These are phyloP conservation scores for Cyaniris semiargus DNA, from an alignment of 2,888 invertebrate species.

Conservation along the genomic window DNA sequence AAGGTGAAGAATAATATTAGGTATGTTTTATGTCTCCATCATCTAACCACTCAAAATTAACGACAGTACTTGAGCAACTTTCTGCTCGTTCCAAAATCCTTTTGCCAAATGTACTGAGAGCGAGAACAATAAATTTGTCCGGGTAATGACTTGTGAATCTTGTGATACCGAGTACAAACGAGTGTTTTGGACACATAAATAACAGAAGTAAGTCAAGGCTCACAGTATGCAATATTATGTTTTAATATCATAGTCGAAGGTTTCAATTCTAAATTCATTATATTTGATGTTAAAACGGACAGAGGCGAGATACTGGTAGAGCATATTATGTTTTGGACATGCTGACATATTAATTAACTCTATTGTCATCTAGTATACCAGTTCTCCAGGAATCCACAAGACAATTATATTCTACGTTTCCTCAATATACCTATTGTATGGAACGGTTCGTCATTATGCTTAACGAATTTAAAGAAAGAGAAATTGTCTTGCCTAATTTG, in stretches of 20 bases:
- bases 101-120: conserved; percentile 16
- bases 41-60: background rate
- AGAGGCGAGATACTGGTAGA: no score
- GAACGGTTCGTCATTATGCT: no score
- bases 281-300: background rate
- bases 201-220: conserved; percentile 11
- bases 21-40: background rate
- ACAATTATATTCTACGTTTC: no score
- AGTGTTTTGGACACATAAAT: conserved; percentile 9
- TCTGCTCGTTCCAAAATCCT: conserved; percentile 12
- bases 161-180: background rate
- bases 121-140: conserved; percentile 7
- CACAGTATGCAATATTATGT: background rate
- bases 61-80: background rate
- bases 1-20: no score
- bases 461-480: no score
- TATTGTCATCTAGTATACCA: no score
- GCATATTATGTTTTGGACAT: no score
- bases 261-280: background rate
- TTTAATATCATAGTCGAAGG: background rate
- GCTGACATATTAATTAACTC: no score
- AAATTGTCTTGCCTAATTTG: no score
- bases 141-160: conserved; percentile 4
- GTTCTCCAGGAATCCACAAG: no score
- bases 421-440: no score